Conservation (phyloP, 1,140 invertebrate genomes). For the Brachionus rubens region DNA sequence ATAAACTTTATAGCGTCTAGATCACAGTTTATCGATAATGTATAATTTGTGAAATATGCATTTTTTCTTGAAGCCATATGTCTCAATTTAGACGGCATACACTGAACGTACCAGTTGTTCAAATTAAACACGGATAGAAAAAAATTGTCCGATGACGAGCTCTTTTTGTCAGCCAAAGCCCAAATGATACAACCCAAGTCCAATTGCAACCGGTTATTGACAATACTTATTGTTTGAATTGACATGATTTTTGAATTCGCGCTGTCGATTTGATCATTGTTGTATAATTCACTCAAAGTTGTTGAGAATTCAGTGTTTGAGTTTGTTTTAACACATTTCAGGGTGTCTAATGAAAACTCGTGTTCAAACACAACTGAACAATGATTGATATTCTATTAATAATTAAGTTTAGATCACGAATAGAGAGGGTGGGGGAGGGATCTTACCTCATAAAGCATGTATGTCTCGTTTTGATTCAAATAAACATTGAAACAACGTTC, state of each 20-base stretch:
- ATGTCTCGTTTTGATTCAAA: neutral
- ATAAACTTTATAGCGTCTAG: slow-evolving; percentile 21
- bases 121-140: slow-evolving; percentile 7
- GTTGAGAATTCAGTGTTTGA: neutral
- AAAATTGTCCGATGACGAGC: neutral
- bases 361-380: slow-evolving; percentile 15
- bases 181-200: neutral
- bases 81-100: slow-evolving; percentile 16
- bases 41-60: slow-evolving; percentile 11
- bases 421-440: neutral
- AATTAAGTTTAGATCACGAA: neutral
- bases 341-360: neutral
- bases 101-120: slow-evolving; percentile 33
- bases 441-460: slow-evolving; percentile 7
- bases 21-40: neutral
- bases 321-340: slow-evolving; percentile 36
- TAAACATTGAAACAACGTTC: neutral
- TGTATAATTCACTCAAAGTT: neutral
- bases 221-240: neutral
- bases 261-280: neutral
- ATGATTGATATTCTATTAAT: neutral
- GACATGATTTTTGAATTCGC: slow-evolving; percentile 26
- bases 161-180: slow-evolving; percentile 19
- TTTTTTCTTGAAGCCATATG: neutral
- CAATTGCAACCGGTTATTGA: slow-evolving; percentile 10